Base-by-base conservation (phyloP, 2,113 vertebrate species). In the Chionis minor region DNA sequence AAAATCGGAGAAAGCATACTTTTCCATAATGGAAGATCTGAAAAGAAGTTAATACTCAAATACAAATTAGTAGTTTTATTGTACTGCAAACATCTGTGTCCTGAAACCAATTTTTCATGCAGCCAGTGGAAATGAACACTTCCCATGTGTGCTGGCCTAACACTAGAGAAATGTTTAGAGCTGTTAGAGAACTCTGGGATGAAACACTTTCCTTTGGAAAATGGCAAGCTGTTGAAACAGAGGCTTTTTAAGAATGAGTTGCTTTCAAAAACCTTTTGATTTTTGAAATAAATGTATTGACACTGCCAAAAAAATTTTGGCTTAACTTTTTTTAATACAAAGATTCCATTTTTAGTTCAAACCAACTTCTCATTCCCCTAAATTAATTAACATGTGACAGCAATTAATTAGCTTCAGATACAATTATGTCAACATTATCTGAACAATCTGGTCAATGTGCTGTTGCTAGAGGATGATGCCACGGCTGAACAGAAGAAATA, bases 61-160 rank as follows among this genome's bases (percentile, higher is more conserved):
- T 81, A 81, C 56, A 94, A 91, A 92, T 85, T 84, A 86, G 81
- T 72, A 71, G 56, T 91, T 96, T 96, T 72, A 24, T 94, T 95
- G 86, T 90, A 96, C 94, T 96, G 86, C 94, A 95, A 96, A 94
- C 96, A 97, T 95, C 94, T 97, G 96, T 85, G 88, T 96, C 81
- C 92, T 94, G 81, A 96, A 96, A 92, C 49, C 49, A 62, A 63
- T 94, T 91, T 95, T 92, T 94, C 35, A 69, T 85, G 61, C 88
- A 94, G 86, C n/a, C 77, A 94, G 80, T 94, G 73, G 91, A 96
- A 97, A 96, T 73, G 94, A 92, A 94, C 91, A 82, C 81, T 95
- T 96, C 96, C 95, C 95, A 95, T 81, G 70, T 97, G 97, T 94
- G 94, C 88, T 97, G 95, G 96, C 83, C 95, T 86, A 72, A 94